These are phyloP conservation scores for Keiferia lycopersicella DNA, from an alignment of 2,888 invertebrate species.

Conservation along the genomic window DNA sequence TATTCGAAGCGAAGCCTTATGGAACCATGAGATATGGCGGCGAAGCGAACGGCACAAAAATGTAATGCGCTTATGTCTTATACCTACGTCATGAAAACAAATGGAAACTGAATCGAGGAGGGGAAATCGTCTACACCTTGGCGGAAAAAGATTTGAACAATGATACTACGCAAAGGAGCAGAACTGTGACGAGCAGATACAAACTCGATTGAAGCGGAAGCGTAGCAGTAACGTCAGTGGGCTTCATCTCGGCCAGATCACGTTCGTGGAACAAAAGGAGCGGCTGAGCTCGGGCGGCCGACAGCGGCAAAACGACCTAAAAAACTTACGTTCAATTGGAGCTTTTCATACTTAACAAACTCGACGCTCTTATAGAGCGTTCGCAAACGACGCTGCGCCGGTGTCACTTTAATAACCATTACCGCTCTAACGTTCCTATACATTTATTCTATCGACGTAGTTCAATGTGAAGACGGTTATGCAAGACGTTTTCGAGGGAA, in stretches of 20 bases:
- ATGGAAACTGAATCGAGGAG: constrained; percentile 49
- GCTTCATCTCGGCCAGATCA: constrained; percentile 76
- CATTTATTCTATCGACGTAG: constrained; percentile 43
- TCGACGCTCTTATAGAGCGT: constrained; percentile 56
- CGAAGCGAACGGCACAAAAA: constrained; percentile 59
- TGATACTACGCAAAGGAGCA: constrained; percentile 58
- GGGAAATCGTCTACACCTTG: constrained; percentile 44
- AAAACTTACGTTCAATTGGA: constrained; percentile 70
- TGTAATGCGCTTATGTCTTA: constrained; percentile 63
- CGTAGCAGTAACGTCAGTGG: constrained; percentile 67
- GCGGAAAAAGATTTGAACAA: constrained; percentile 58
- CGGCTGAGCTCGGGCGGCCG: constrained; percentile 50
- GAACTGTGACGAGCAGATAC: constrained; percentile 63
- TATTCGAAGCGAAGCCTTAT: constrained; percentile 63
- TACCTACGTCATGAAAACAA: constrained; percentile 56
- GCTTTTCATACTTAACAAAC: constrained; percentile 73
- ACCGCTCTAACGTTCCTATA: constrained; percentile 37
- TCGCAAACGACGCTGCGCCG: constrained; percentile 46
- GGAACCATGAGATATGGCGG: constrained; percentile 59
- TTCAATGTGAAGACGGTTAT: constrained; percentile 38
- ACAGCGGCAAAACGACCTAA: constrained; percentile 61
- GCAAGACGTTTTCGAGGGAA: constrained; percentile 42
- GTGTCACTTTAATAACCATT: constrained; percentile 47
- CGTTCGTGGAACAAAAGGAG: constrained; percentile 75
- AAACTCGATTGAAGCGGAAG: constrained; percentile 67